Evolutionary conservation across 1,140 invertebrate genomes (phyloP), one percentile per base, ranked within the genome.

Genomic region (Diabrotica virgifera): DNA sequence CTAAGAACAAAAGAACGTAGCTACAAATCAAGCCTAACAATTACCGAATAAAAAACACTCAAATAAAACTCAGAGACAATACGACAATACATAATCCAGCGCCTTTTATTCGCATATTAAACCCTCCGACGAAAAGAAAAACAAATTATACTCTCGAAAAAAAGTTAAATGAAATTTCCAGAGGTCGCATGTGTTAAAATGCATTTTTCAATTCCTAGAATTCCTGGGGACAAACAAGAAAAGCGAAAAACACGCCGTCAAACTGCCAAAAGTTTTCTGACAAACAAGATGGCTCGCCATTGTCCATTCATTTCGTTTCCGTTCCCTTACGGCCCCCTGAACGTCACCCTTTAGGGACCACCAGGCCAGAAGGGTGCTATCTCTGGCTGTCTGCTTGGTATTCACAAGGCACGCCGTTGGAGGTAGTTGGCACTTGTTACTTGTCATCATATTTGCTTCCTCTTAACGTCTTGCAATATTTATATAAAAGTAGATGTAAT

Each of bases 241-340:
- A 69, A 72, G 70, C 69, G 64, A 66, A 73, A 73, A 73, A 72
- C 72, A 70, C 72, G 67, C 67, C 70, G 73, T 75, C 73, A 75
- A 75, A 69, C 72, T 75, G 73, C 70, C 73, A 75, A 75, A 73
- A 73, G 68, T 73, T 74, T 75, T 64, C 72, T 68, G 69, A 72
- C 72, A 72, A 75, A 72, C 69, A 75, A 75, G 73, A 75, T 72
- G 67, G 65, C 68, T 62, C 68, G 66, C 68, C 68, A 71, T 70
- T 72, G 73, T 72, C 72, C 73, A 73, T 69, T 69, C 70, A 24
- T 65, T 52, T 62, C 66, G 61, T 65, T 64, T 63, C 59, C 62
- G 52, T 36, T 53, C 52, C 53, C 59, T 57, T 54, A 54, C 50
- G 59, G 51, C 52, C 56, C 37, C 59, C 50, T 52, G 13, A 37